Conservation (phyloP, 2,797 vertebrate genomes). For the Platalea minor region DNA sequence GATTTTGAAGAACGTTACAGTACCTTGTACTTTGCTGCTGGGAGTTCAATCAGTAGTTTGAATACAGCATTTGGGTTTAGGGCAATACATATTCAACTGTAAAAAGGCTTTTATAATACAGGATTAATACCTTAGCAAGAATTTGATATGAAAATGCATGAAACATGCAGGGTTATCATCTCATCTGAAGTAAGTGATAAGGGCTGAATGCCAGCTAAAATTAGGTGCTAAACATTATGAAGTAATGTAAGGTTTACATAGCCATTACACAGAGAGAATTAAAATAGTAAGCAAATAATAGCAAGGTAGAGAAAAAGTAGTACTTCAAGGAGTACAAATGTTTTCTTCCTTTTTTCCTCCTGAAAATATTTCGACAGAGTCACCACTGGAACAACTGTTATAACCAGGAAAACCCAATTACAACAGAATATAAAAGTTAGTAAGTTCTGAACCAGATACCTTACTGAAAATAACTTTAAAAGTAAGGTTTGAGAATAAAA, state of each 20-base stretch:
- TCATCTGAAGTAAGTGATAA: not conserved
- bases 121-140: not conserved
- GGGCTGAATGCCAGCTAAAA: not conserved
- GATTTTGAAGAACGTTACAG: not conserved
- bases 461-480: not conserved
- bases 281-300: not conserved
- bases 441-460: not conserved
- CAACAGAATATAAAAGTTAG: not conserved
- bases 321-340: not conserved
- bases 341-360: not conserved
- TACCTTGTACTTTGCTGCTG: not conserved
- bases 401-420: not conserved
- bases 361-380: not conserved
- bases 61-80: not conserved
- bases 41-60: not conserved
- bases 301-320: not conserved
- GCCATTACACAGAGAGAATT: not conserved
- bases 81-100: not conserved
- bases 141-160: not conserved
- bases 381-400: not conserved
- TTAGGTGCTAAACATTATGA: not conserved
- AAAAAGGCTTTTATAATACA: not conserved
- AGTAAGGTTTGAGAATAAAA: not conserved
- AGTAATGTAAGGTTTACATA: not conserved
- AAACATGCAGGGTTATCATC: not conserved